phyloP scores from a whole-genome alignment of 2,113 vertebrate species.

The Athene noctua region DNA sequence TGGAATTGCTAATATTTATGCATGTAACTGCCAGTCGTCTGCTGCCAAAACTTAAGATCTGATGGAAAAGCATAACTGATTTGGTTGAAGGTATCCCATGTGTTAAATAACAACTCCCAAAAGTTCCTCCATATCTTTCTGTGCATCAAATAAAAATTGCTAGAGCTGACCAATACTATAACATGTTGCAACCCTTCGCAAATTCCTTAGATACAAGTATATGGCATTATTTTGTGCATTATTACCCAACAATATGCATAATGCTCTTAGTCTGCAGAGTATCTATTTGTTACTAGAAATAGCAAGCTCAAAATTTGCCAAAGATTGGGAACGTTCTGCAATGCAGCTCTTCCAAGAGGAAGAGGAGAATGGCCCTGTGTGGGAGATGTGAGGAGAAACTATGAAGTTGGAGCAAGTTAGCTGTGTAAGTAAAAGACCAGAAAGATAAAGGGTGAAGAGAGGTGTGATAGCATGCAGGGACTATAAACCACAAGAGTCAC shows the following conservation, averaged over 20 bases:
- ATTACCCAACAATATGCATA: neutral
- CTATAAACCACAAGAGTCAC: neutral
- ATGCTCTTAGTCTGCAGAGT: neutral
- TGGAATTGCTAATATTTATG: neutral
- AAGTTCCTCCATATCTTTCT: neutral
- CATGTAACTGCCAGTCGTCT: neutral
- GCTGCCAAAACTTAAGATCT: neutral
- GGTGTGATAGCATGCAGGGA: neutral
- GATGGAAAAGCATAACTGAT: neutral
- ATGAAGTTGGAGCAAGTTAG: neutral
- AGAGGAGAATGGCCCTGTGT: neutral
- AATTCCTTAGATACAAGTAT: neutral
- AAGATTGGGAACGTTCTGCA: neutral
- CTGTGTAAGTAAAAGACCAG: neutral
- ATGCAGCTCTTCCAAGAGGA: neutral
- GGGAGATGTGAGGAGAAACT: neutral
- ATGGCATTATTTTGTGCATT: neutral
- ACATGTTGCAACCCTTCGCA: neutral
- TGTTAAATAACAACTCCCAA: neutral
- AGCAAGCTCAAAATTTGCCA: neutral
- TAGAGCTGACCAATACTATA: neutral
- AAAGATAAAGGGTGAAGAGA: neutral
- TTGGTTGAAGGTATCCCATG: neutral
- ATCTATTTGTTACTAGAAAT: neutral
- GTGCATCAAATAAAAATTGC: neutral